Conservation (phyloP, 2,113 vertebrate genomes). For the Hippocampus guttulatus region DNA sequence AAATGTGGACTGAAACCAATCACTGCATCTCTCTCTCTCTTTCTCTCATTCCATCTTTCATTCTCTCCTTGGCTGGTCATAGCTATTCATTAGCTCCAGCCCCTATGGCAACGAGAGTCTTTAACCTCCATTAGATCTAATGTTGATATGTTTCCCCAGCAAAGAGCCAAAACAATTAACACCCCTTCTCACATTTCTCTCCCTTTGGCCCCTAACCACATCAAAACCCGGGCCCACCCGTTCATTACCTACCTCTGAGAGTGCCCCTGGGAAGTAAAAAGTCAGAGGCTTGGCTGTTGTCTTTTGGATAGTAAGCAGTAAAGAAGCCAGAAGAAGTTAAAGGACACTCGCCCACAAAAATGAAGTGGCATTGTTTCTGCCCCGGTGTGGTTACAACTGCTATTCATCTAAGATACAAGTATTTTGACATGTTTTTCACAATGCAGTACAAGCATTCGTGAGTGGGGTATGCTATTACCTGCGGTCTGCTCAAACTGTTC, state of each 20-base stretch:
- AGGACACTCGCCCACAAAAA: slow-evolving; percentile 49
- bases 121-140: slow-evolving; percentile 77
- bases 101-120: slow-evolving; percentile 69
- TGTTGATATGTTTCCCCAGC: slow-evolving; percentile 83
- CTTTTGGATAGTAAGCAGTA: slow-evolving; percentile 56
- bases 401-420: slow-evolving; percentile 4
- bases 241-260: slow-evolving; percentile 71
- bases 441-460: not conserved
- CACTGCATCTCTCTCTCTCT: slow-evolving; percentile 1
- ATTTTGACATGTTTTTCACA: not conserved
- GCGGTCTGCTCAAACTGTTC: too few species aligned
- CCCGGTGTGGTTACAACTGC: not conserved
- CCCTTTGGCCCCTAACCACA: slow-evolving; percentile 79
- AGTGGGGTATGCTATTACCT: not conserved
- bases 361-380: slow-evolving; percentile 24
- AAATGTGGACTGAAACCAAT: slow-evolving; percentile 31
- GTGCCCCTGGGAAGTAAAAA: slow-evolving; percentile 62
- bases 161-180: slow-evolving; percentile 87
- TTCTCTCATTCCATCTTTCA: slow-evolving; percentile 20
- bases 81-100: slow-evolving; percentile 70
- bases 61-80: slow-evolving; percentile 55
- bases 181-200: slow-evolving; percentile 84
- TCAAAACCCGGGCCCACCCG: slow-evolving; percentile 71
- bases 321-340: slow-evolving; percentile 48
- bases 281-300: slow-evolving; percentile 60